Evolutionary conservation across 2,113 vertebrate species (phyloP).

Genomic region (Hippopotamus amphibius): DNA sequence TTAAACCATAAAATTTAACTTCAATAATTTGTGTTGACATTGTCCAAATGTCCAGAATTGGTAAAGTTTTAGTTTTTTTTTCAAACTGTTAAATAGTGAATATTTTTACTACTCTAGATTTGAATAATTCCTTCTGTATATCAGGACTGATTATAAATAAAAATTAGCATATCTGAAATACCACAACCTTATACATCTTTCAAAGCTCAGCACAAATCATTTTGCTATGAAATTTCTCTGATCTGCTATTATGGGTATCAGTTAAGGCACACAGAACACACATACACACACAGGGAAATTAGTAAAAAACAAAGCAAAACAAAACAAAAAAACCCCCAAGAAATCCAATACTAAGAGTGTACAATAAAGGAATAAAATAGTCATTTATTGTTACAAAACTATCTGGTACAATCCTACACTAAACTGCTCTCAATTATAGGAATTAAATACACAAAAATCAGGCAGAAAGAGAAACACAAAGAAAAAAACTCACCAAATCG

Average conservation of each 20-base stretch:
- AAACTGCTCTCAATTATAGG: neutral
- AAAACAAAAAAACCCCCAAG: neutral
- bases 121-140: constrained; percentile 1
- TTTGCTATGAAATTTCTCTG: neutral
- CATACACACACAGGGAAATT: neutral
- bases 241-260: neutral
- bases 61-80: neutral
- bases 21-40: neutral
- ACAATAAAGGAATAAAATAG: neutral
- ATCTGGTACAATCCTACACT: neutral
- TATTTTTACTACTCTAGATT: neutral
- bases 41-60: neutral
- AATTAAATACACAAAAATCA: neutral
- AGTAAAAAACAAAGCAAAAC: neutral
- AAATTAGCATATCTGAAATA: constrained; percentile 2
- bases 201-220: neutral
- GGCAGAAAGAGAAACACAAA: neutral
- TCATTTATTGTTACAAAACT: neutral
- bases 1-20: neutral
- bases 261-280: neutral
- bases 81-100: neutral
- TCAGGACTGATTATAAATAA: neutral
- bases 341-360: neutral
- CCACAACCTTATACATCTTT: neutral
- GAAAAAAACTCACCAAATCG: neutral